Evolutionary conservation across 1,140 invertebrate species (phyloP).

Genomic region (Antheraea mylitta): DNA sequence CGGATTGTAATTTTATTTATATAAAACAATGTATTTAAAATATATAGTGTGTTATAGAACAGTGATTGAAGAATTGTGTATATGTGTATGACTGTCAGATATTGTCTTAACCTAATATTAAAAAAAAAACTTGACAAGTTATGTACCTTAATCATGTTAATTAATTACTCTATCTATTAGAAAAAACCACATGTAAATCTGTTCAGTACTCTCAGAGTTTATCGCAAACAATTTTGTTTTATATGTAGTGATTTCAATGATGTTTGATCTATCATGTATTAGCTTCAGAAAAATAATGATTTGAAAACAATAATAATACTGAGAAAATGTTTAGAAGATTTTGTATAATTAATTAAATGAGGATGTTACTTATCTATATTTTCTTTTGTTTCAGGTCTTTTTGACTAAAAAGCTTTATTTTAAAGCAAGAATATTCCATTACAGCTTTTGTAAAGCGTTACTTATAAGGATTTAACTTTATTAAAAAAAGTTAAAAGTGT

Average conservation of each 20-base stretch:
- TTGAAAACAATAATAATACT: conserved; percentile 50
- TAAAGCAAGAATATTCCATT: conserved; percentile 68
- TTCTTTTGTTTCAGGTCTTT: conserved; percentile 83
- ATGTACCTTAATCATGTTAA: too few species aligned
- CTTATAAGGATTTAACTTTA: conserved; percentile 64
- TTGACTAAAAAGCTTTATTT: conserved; percentile 83
- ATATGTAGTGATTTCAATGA: conserved; percentile 24
- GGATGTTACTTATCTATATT: conserved; percentile 25
- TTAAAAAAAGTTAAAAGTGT: conserved; percentile 51
- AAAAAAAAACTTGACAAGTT: too few species aligned
- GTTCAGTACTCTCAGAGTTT: too few species aligned
- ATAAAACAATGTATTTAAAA: too few species aligned
- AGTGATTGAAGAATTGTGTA: too few species aligned
- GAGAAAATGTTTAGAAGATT: conserved; percentile 39
- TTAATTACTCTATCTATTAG: too few species aligned
- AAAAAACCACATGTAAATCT: too few species aligned
- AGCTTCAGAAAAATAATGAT: conserved; percentile 72
- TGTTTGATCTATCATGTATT: conserved; percentile 34
- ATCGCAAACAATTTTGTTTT: too few species aligned
- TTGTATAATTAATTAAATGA: neutral
- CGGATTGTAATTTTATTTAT: too few species aligned
- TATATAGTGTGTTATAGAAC: too few species aligned
- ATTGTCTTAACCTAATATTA: too few species aligned
- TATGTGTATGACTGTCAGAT: too few species aligned
- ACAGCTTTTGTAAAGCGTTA: conserved; percentile 69